Evolutionary conservation across 37 sponge, comb jelly and placozoan genomes (phyloP).

Genomic region (Spongia lamella): DNA sequence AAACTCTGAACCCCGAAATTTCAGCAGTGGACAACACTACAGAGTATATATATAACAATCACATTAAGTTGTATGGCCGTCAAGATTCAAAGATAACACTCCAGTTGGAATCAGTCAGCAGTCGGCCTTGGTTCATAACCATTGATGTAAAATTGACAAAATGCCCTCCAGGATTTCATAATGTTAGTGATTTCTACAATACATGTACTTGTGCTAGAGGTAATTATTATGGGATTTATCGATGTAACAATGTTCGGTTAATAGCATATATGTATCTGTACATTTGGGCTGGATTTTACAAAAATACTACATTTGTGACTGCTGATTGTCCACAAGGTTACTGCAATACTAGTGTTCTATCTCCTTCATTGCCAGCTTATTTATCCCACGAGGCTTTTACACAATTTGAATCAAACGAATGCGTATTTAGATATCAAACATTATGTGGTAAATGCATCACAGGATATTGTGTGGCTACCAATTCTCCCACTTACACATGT

Average conservation of each 20-base stretch:
- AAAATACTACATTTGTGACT: not conserved
- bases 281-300: conserved; percentile 5
- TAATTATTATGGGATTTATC: not conserved
- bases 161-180: conserved; percentile 23
- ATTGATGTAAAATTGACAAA: not conserved
- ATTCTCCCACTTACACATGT: not conserved
- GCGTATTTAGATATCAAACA: not conserved
- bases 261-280: not conserved
- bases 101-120: too few species aligned
- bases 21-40: too few species aligned
- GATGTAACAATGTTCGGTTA: not conserved
- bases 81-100: too few species aligned
- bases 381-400: too few species aligned
- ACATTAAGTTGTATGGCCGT: too few species aligned
- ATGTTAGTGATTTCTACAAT: not conserved
- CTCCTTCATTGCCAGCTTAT: too few species aligned
- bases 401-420: too few species aligned
- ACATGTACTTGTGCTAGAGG: conserved; percentile 11
- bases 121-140: too few species aligned
- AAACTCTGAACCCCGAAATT: too few species aligned
- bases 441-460: conserved; percentile 13
- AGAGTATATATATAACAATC: too few species aligned
- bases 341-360: not conserved
- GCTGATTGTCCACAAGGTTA: too few species aligned
- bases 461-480: conserved; percentile 13